Base-by-base conservation (phyloP, 2,888 invertebrate genomes). In the Ferdinandea cuprea region DNA sequence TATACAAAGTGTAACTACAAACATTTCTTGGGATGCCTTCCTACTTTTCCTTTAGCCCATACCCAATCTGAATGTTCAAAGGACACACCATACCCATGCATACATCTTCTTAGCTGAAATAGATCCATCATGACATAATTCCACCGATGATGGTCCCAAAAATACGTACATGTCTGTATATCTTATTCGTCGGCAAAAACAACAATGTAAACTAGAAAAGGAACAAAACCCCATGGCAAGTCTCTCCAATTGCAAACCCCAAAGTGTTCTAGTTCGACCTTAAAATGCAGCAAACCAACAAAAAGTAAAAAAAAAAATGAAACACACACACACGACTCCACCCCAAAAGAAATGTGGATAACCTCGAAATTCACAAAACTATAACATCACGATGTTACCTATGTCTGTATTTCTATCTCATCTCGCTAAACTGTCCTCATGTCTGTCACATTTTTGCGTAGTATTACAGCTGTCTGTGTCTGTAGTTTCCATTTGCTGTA, bases 311-410 rank as follows among this genome's bases (percentile, higher is more conserved):
- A n/a, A n/a, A n/a, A n/a, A n/a, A n/a, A n/a, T n/a, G n/a, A n/a
- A n/a, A n/a, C n/a, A n/a, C n/a, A n/a, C n/a, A n/a, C n/a, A n/a
- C n/a, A 15, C 25, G n/a, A 52, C 8, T 42, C 58, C 35, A 46
- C 46, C 46, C 63, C 17, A 56, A 65, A n/a, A n/a, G n/a, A n/a
- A n/a, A n/a, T n/a, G 32, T n/a, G n/a, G 11, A 73, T 73, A 73
- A 65, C 73, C 73, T 73, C 63, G 54, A 73, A 73, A 73, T 46
- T 37, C 44, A 42, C 2, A 52, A 40, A 40, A 71, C 54, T 42
- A 61, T 32, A 52, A 17, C 37, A 48, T n/a, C 17, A 35, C 56
- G 37, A 52, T 15, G 15, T 35, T 58, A 46, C 46, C 35, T 35
- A 37, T 15, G 44, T 56, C 68, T 63, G 1, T 54, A 54, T 25